Base-by-base conservation (phyloP, 2,797 vertebrate species). In the Anas bahamensis region DNA sequence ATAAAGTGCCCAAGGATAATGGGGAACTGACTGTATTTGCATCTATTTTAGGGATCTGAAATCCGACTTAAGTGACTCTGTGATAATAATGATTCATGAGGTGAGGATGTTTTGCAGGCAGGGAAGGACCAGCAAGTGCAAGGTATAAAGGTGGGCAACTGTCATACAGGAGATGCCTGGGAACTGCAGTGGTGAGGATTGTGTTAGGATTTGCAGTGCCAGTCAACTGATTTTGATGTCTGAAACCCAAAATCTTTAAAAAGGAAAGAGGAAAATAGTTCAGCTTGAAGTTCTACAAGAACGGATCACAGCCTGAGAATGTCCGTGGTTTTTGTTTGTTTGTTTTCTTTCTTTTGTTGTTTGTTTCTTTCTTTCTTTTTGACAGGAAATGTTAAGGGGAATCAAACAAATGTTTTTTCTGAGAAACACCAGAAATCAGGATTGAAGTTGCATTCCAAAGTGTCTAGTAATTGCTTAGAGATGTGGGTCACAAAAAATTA, bases 41-140 rank as follows among this genome's bases (percentile, higher is more conserved):
- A 44, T 93, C 95, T 96, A 63, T 94, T 96, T 93, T 88, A 78
- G 94, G 91, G 73, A 83, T 65, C 76, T 88, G 92, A 93, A 95
- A 95, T 95, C 89, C 66, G 31, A 89, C 78, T 95, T 93, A 89
- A 81, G 79, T 75, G 66, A 52, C 75, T 81, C 35, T 83, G 69
- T 89, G 79, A 89, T 91, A 75, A 41, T 90, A 83, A 85, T 59
- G 65, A 71, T 90, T 84, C 76, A 26, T 61, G 73, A 90, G 65
- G 68, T 76, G 64, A 82, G 74, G 72, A 31, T 85, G 69, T 48
- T 80, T 74, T 90, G 63, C 65, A 71, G 65, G 6, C 37, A 69
- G 61, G 33, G 50, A 87, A 50, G 57, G 42, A 41, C 56, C 44
- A 65, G 56, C 71, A 68, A 64, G 79, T 31, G 53, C 78, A 74